Conservation (phyloP, 2,888 invertebrate species). For the Erebia aethiops region DNA sequence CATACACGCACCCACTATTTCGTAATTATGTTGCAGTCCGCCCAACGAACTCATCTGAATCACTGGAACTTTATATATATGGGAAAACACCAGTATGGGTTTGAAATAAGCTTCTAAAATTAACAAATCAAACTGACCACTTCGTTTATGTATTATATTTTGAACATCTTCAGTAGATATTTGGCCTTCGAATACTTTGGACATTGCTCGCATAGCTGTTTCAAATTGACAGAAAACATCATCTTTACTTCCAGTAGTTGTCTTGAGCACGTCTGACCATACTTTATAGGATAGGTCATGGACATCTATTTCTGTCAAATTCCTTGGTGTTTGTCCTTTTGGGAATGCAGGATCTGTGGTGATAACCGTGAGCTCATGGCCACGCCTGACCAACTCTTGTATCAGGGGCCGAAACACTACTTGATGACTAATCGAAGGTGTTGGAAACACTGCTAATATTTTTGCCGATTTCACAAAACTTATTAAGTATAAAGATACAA, state of each 20-base stretch:
- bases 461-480: constrained; percentile 44
- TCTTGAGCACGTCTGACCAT: constrained; percentile 31
- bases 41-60: constrained; percentile 53
- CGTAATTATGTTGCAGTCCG: constrained; percentile 34
- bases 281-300: constrained; percentile 44
- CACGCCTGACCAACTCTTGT: constrained; percentile 52
- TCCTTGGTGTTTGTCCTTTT: constrained; percentile 41
- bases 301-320: constrained; percentile 54
- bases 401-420: constrained; percentile 51
- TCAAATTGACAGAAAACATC: constrained; percentile 36
- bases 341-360: constrained; percentile 52
- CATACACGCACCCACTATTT: constrained; percentile 44
- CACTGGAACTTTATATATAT: constrained; percentile 53
- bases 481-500: not conserved
- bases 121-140: constrained; percentile 49
- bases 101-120: constrained; percentile 48
- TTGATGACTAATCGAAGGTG: constrained; percentile 61
- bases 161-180: constrained; percentile 43
- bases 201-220: constrained; percentile 14
- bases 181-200: constrained; percentile 41
- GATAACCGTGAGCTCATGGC: constrained; percentile 58
- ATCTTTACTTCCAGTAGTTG: constrained; percentile 14
- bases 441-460: constrained; percentile 57
- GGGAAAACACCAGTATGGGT: constrained; percentile 46
- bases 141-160: constrained; percentile 43